Evolutionary conservation across 2,888 invertebrate genomes (phyloP).

Genomic region (Leucophora obtusa): DNA sequence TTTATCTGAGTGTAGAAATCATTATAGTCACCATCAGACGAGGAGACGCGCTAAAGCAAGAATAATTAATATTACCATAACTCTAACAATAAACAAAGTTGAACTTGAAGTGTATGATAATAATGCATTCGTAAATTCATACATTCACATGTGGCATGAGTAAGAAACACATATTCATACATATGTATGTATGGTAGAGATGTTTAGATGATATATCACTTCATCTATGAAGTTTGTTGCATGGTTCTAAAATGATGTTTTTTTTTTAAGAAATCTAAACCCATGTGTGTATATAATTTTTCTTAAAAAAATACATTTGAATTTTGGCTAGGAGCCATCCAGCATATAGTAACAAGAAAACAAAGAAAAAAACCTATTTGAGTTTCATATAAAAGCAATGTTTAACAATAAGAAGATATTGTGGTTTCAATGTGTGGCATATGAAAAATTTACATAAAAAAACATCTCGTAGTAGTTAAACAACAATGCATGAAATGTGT

Average conservation of each 20-base stretch:
- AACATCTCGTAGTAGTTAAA: conserved; percentile 4
- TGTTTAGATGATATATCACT: conserved; percentile 31
- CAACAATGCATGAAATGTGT: conserved; percentile 8
- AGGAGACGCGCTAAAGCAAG: conserved; percentile 44
- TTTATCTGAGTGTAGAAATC: too few species aligned
- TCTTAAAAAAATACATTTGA: neutral
- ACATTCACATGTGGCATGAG: neutral
- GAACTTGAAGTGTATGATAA: conserved; percentile 59
- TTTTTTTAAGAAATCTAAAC: neutral
- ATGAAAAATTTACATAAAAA: conserved; percentile 14
- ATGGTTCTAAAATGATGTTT: neutral
- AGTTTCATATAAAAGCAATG: conserved; percentile 20
- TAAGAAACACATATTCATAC: neutral
- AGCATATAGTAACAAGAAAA: neutral
- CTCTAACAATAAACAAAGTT: conserved; percentile 63
- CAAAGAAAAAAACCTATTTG: neutral
- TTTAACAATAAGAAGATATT: conserved; percentile 35
- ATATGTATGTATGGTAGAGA: neutral
- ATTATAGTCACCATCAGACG: neutral
- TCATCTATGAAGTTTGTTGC: conserved; percentile 38
- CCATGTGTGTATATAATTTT: neutral
- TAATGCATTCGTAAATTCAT: neutral
- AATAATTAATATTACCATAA: conserved; percentile 66
- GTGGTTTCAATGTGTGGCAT: conserved; percentile 28
- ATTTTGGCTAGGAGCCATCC: neutral